A percentile compares a stretch with the other conserved stretches of the same genome.
phyloP scores from a whole-genome alignment of 2,888 invertebrate species.

The Folsomia candida region DNA sequence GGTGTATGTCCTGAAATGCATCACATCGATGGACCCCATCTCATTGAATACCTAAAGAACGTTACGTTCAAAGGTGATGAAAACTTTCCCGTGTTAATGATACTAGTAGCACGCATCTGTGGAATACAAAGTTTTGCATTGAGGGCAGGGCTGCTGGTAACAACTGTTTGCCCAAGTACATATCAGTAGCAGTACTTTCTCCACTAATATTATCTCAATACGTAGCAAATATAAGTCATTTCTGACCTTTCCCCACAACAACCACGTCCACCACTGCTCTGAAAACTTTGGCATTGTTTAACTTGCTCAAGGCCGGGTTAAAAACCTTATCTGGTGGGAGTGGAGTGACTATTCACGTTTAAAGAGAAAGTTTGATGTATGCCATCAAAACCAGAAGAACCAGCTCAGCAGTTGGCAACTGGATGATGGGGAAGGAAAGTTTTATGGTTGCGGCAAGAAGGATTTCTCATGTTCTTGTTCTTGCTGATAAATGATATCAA shows the following conservation, averaged over 20 bases:
- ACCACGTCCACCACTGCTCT: too few relatives aligned
- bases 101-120: too few relatives aligned
- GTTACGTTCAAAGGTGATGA: constrained; percentile 58
- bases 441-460: background rate
- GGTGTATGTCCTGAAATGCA: constrained; percentile 56
- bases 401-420: background rate
- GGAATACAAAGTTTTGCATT: too few relatives aligned
- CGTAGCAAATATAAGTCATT: too few relatives aligned
- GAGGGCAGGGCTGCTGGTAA: too few relatives aligned
- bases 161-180: too few relatives aligned
- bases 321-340: background rate
- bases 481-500: background rate
- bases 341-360: background rate
- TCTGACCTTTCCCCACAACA: too few relatives aligned
- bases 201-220: too few relatives aligned
- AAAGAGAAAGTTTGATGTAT: background rate
- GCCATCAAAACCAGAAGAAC: background rate
- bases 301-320: background rate
- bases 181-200: too few relatives aligned
- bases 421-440: too few relatives aligned
- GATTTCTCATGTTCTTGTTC: background rate
- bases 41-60: constrained; percentile 56
- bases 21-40: constrained; percentile 55
- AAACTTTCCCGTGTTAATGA: too few relatives aligned
- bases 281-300: background rate